These are phyloP conservation scores for Diaphora mendica DNA, from an alignment of 2,888 invertebrate species.

Conservation along the genomic window DNA sequence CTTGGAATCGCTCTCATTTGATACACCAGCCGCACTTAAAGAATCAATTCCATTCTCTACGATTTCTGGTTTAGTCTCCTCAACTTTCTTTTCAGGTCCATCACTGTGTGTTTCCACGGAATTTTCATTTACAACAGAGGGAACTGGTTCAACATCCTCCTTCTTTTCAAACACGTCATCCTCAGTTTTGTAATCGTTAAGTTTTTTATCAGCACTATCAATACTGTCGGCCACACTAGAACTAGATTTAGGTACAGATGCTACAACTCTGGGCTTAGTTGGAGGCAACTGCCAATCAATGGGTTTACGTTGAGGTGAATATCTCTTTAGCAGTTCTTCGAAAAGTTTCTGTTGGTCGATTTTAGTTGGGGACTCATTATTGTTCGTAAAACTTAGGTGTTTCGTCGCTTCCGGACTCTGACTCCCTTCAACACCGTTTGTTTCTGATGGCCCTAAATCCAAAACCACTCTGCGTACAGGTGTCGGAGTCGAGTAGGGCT, in stretches of 20 bases:
- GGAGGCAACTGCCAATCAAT: slow-evolving; percentile 81
- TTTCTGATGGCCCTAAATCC: slow-evolving; percentile 68
- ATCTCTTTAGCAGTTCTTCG: slow-evolving; percentile 79
- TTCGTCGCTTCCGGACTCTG: slow-evolving; percentile 66
- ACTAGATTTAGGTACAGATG: slow-evolving; percentile 77
- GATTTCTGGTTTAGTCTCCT: slow-evolving; percentile 57
- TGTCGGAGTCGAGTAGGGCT: slow-evolving; percentile 81
- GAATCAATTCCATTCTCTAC: slow-evolving; percentile 67
- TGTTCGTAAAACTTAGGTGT: slow-evolving; percentile 69
- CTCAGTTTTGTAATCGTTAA: slow-evolving; percentile 54
- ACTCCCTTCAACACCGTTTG: slow-evolving; percentile 72
- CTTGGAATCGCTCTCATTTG: slow-evolving; percentile 62
- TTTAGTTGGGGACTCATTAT: slow-evolving; percentile 65
- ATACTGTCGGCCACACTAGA: slow-evolving; percentile 70
- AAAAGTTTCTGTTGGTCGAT: slow-evolving; percentile 79
- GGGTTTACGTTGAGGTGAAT: slow-evolving; percentile 81
- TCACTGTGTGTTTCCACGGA: slow-evolving; percentile 37
- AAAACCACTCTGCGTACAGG: slow-evolving; percentile 73
- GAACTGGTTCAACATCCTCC: slow-evolving; percentile 50
- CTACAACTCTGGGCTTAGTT: slow-evolving; percentile 78
- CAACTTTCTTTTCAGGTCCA: slow-evolving; percentile 38
- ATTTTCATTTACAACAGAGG: slow-evolving; percentile 41
- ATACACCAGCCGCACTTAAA: slow-evolving; percentile 46
- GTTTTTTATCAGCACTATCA: slow-evolving; percentile 63
- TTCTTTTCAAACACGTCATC: slow-evolving; percentile 76